Percentiles rank a stretch among this genome's conserved stretches.
Evolutionary conservation across 2,113 vertebrate genomes (phyloP).

Genomic region (Callocephalon fimbriatum): DNA sequence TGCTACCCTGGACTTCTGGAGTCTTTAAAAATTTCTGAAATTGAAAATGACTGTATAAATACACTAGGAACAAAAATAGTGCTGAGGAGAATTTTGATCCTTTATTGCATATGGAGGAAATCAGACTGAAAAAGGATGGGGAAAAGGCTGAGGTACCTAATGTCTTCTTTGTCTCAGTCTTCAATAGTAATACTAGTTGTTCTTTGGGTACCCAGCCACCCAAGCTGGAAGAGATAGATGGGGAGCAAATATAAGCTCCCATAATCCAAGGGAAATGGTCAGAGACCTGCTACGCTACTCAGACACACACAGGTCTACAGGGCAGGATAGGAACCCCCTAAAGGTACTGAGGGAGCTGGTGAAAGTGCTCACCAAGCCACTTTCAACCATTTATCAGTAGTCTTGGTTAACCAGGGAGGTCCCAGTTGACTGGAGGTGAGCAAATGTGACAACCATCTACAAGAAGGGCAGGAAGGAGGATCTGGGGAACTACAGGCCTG

Average conservation of each 20-base stretch:
- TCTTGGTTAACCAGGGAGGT: neutral
- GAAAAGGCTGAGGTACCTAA: neutral
- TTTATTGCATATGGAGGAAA: neutral
- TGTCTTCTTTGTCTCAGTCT: neutral
- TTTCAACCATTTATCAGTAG: neutral
- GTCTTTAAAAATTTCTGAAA: neutral
- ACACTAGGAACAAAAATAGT: neutral
- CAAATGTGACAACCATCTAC: neutral
- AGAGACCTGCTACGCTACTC: neutral
- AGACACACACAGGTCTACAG: neutral
- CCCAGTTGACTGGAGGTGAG: neutral
- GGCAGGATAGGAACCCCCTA: neutral
- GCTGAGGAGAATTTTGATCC: neutral
- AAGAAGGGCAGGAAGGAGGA: neutral
- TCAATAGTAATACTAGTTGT: neutral
- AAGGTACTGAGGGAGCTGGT: neutral
- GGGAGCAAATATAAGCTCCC: neutral
- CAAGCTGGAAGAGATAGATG: neutral
- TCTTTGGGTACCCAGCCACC: neutral
- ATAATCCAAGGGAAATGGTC: neutral
- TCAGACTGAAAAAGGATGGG: neutral
- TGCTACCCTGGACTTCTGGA: neutral
- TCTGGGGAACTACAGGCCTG: neutral
- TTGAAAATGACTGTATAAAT: neutral
- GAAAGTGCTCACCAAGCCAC: neutral